These are phyloP conservation scores for Pachyseris speciosa DNA, from an alignment of 64 coral and sea anemone species.

Conservation along the genomic window DNA sequence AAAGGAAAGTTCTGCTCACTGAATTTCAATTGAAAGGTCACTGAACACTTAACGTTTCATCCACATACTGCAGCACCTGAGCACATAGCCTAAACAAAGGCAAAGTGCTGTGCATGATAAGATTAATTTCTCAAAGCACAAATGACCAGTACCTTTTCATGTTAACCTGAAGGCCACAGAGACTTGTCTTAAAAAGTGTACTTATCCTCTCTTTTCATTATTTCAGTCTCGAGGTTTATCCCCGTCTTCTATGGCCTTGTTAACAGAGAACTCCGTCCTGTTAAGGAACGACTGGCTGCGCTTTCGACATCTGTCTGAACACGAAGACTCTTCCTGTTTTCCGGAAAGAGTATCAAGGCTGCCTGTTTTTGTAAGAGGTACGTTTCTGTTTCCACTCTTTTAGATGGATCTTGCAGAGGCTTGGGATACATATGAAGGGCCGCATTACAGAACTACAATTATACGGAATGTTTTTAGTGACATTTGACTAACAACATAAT, in stretches of 20 bases:
- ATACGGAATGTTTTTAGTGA: too few species aligned
- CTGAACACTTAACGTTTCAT: too few species aligned
- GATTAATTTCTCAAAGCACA: too few species aligned
- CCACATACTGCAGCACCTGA: too few species aligned
- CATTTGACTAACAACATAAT: too few species aligned
- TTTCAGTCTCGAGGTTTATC: conserved; percentile 12
- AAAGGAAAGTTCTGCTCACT: too few species aligned
- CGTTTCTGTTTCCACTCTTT: background rate
- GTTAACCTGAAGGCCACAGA: background rate
- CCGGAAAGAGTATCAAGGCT: conserved; percentile 33
- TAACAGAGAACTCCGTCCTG: conserved; percentile 19
- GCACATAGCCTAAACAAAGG: too few species aligned
- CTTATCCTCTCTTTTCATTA: background rate
- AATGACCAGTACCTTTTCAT: background rate
- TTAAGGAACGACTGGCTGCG: conserved; percentile 74
- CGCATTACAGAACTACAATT: too few species aligned
- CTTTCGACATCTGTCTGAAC: conserved; percentile 59
- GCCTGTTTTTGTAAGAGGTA: conserved; percentile 82
- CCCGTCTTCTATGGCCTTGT: conserved; percentile 19
- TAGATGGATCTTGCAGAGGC: too few species aligned
- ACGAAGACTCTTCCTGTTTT: conserved; percentile 68
- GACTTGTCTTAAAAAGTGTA: background rate
- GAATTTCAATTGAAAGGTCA: too few species aligned
- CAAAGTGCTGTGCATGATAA: too few species aligned
- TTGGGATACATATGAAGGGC: too few species aligned